These are phyloP conservation scores for Daphoenositta chrysoptera DNA, from an alignment of 2,113 vertebrate species.

Conservation along the genomic window DNA sequence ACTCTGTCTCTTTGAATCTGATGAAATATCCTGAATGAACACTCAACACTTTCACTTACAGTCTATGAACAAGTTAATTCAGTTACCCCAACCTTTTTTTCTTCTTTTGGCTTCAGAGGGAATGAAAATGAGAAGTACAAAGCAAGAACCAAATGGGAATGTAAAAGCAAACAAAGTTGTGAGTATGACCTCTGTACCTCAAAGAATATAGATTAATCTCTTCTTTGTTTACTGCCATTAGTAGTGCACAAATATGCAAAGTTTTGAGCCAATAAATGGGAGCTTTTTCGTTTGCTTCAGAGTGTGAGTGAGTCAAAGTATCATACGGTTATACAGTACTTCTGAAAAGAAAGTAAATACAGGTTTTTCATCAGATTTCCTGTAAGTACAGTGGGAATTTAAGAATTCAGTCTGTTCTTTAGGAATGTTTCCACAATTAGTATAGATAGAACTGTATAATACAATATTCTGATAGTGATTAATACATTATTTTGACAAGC, in stretches of 20 bases:
- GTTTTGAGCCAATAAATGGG: neutral
- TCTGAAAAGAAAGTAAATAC: neutral
- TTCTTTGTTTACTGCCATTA: neutral
- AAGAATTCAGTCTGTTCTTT: neutral
- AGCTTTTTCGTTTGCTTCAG: neutral
- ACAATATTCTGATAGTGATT: neutral
- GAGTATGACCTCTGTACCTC: constrained; percentile 22
- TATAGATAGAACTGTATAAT: neutral
- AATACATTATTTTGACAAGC: neutral
- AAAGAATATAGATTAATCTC: neutral
- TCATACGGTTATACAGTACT: neutral
- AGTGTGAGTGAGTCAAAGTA: neutral
- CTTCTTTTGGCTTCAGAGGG: constrained; percentile 75
- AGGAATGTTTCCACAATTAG: neutral
- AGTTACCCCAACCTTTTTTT: neutral
- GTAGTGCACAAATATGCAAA: neutral
- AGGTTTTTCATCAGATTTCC: neutral
- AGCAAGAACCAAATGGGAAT: constrained; percentile 87
- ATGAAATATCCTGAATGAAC: neutral
- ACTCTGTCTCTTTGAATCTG: neutral
- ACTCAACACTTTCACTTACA: neutral
- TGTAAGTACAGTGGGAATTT: neutral
- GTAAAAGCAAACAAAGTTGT: constrained; percentile 88
- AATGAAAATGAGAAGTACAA: constrained; percentile 95
- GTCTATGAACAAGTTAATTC: neutral